phyloP scores from a whole-genome alignment of 2,888 invertebrate genomes.

The Pseudeuparius sepicola region DNA sequence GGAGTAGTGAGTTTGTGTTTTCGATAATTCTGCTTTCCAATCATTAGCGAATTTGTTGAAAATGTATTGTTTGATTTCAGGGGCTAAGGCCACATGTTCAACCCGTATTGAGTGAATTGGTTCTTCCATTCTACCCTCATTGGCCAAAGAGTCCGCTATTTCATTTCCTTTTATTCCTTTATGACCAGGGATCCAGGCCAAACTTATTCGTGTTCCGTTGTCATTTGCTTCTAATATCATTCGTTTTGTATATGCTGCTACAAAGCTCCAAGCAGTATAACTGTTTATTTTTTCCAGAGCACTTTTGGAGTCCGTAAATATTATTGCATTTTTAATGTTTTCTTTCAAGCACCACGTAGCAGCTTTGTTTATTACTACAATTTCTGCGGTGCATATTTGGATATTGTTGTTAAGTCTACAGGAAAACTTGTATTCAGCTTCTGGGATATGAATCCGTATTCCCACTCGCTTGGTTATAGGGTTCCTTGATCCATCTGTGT shows the following conservation, averaged over 20 bases:
- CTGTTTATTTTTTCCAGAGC: constrained; percentile 1
- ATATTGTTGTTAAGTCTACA: background rate
- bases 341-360: background rate
- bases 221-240: background rate
- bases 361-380: background rate
- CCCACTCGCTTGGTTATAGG: too few relatives aligned
- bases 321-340: background rate
- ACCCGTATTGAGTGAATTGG: background rate
- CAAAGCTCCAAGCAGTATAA: background rate
- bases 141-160: background rate
- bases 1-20: background rate
- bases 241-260: background rate
- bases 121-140: background rate
- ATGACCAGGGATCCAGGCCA: background rate
- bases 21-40: background rate
- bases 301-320: constrained; percentile 2
- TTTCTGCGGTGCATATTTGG: constrained; percentile 1
- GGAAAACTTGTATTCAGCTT: too few relatives aligned
- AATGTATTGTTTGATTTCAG: background rate
- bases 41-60: background rate
- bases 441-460: too few relatives aligned
- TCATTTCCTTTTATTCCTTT: background rate
- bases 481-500: too few relatives aligned
- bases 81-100: background rate
- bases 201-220: background rate